These are phyloP conservation scores for Belgica antarctica DNA, from an alignment of 2,888 invertebrate genomes.

Conservation along the genomic window DNA sequence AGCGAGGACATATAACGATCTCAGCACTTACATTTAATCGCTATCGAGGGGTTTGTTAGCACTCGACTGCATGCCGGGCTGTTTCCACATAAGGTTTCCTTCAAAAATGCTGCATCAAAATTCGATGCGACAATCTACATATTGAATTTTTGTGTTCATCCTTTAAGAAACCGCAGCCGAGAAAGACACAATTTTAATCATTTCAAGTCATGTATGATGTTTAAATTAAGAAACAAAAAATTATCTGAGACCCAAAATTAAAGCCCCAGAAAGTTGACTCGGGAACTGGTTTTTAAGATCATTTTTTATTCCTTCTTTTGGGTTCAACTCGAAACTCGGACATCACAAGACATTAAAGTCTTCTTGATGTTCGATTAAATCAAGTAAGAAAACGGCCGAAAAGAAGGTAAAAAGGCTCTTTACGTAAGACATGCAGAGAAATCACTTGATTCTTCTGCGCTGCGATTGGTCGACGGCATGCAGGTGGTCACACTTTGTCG, in stretches of 20 bases:
- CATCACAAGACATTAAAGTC: constrained; percentile 35
- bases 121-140: neutral
- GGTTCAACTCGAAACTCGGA: too few species aligned
- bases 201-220: constrained; percentile 16
- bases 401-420: constrained; percentile 17
- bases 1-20: neutral
- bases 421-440: neutral
- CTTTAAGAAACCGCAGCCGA: neutral
- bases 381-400: constrained; percentile 10
- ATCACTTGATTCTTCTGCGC: constrained; percentile 38
- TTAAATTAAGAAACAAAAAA: constrained; percentile 16
- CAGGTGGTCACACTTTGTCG: constrained; percentile 40
- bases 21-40: neutral
- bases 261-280: constrained; percentile 1
- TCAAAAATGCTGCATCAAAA: neutral
- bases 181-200: constrained; percentile 13
- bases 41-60: neutral
- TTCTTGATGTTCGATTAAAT: neutral
- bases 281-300: constrained; percentile 12
- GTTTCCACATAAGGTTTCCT: constrained; percentile 3
- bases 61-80: neutral
- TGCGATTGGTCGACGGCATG: constrained; percentile 35
- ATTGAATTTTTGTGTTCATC: constrained; percentile 1
- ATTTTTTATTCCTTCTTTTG: neutral
- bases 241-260: constrained; percentile 1